These are phyloP conservation scores for Blastobasis lacticolella DNA, from an alignment of 2,888 invertebrate species.

Conservation along the genomic window DNA sequence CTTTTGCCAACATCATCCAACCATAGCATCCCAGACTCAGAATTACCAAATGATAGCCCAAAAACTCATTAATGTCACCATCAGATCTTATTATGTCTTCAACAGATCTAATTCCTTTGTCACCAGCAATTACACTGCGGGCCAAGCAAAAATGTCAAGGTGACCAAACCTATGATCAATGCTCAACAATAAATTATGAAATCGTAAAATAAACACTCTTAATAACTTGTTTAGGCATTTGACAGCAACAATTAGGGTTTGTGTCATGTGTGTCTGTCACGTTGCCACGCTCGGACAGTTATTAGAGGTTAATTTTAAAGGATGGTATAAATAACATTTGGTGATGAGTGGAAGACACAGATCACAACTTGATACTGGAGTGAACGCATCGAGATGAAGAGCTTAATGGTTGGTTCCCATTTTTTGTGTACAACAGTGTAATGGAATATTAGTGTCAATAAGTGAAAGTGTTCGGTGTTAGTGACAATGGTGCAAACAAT, in stretches of 20 bases:
- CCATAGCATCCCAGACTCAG: background rate
- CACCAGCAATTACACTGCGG: slow-evolving; percentile 28
- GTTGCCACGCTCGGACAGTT: slow-evolving; percentile 33
- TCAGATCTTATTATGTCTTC: slow-evolving; percentile 20
- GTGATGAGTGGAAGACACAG: slow-evolving; percentile 39
- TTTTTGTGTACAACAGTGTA: slow-evolving; percentile 17
- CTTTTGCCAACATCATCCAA: background rate
- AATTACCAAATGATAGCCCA: background rate
- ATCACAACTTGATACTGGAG: slow-evolving; percentile 35
- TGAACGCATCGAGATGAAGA: slow-evolving; percentile 46
- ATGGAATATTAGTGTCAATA: slow-evolving; percentile 14
- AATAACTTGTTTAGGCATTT: slow-evolving; percentile 39
- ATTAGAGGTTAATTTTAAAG: slow-evolving; percentile 41
- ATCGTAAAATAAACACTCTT: slow-evolving; percentile 41
- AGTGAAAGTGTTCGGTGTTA: slow-evolving; percentile 17
- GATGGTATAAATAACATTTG: slow-evolving; percentile 56
- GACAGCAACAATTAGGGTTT: slow-evolving; percentile 58
- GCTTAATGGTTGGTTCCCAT: slow-evolving; percentile 36
- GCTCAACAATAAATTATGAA: slow-evolving; percentile 22
- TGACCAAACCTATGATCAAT: slow-evolving; percentile 28
- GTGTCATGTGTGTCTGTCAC: slow-evolving; percentile 58
- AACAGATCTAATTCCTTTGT: slow-evolving; percentile 23
- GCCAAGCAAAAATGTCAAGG: slow-evolving; percentile 39
- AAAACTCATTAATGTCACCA: slow-evolving; percentile 17
- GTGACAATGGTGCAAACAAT: slow-evolving; percentile 12